Base-by-base conservation (phyloP, 2,888 invertebrate genomes). In the Ptilodon capucinus region DNA sequence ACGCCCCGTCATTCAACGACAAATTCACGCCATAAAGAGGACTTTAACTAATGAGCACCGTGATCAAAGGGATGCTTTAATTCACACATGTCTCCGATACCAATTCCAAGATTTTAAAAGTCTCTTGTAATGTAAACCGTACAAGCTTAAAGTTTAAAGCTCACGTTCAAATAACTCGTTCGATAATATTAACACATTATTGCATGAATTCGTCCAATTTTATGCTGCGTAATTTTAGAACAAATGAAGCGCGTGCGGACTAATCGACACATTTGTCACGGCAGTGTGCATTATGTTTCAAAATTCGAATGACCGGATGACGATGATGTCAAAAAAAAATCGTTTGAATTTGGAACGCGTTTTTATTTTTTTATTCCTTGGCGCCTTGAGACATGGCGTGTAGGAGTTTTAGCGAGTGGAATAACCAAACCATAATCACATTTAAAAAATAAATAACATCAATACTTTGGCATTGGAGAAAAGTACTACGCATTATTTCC, bases 191-290 rank as follows among this genome's bases (percentile, higher is more conserved):
- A 14, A 14, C 13, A 14, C 7, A 7, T 32, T 32, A 4, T 32
- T 8, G 32, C 4, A 14, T 6, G 32, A 3, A 6, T 44, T 48
- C 2, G 9, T 18, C 2, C 17, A 16, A 34, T 60, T 48, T 54
- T 54, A 62, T 58, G 36, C 48, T 43, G 51, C 42, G 61, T 66
- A 61, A 74, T 70, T 74, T 67, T 67, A 64, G 65, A 71, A 74
- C 74, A 69, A 74, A 74, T 70, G 74, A 44, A 49, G 51, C 69
- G 62, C 46, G 46, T 46, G 48, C 2, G 17, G 28, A 38, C 28
- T 36, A 34, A 46, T 40, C 40, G 40, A 23, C 16, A 16, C 25
- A 16, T 40, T 40, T 40, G 25, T 40, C 40, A 16, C 19, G 8
- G 18, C 17, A 18, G n/a, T n/a, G 11, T 17, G 19, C 21, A 39